Evolutionary conservation across 2,797 vertebrate genomes (phyloP), one percentile per base, ranked within the genome.

Genomic region (Pygocentrus nattereri): DNA sequence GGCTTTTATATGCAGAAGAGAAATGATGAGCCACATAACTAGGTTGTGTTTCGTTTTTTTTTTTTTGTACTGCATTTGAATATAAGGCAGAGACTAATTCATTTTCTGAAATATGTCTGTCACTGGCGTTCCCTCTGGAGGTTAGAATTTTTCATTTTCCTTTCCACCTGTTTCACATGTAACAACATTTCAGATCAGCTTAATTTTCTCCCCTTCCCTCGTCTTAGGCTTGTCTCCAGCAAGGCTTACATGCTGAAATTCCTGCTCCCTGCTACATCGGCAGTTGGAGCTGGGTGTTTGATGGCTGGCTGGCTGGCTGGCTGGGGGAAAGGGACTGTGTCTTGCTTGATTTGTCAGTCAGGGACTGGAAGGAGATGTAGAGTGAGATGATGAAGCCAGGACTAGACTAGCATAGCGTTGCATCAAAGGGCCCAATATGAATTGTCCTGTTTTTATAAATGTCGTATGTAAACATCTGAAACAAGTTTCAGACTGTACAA

Each of bases 161-260:
- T 38, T 56, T 74, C 49, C 78, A 56, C 58, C 67, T 30, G 31
- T 71, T 82, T 68, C 69, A 84, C 34, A 61, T 81, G 64, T 82
- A 69, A 76, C 52, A 73, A 76, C 58, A 71, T 85, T 87, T 85
- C 23, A 80, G 78, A 80, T 82, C 79, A 79, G 50, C 76, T 85
- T 81, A 81, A 83, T 83, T 76, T 34, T n/a, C 23, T 27, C 67
- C 49, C 62, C 61, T 44, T 74, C n/a, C 31, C 72, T 82, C 34
- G 0, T 64, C 61, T 71, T 59, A 65, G 47, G 72, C 72, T 78
- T 50, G 44, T 87, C 78, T 84, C 41, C 59, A 21, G 52, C 15
- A 25, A 64, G 77, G 73, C 54, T 86, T 64, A 82, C 82, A 82
- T 61, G 54, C 73, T 86, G 71, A 59, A 71, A 82, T 78, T 75